Conservation (phyloP, 2,113 vertebrate species). For the Callocephalon fimbriatum region DNA sequence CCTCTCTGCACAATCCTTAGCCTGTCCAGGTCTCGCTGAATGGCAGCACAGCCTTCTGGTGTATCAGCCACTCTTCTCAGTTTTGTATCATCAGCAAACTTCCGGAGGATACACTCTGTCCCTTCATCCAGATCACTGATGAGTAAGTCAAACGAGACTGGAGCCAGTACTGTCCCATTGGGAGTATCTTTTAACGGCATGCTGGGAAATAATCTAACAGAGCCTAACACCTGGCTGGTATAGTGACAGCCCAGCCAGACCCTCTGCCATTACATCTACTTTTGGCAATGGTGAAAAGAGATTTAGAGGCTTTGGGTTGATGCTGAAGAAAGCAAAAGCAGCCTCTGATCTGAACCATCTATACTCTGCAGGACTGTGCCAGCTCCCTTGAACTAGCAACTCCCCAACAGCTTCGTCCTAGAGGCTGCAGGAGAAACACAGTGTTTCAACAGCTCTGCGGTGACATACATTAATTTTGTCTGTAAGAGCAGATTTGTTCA, state of each 20-base stretch:
- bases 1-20: background rate
- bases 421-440: background rate
- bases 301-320: accelerated
- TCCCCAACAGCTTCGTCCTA: background rate
- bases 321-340: background rate
- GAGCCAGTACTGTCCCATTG: background rate
- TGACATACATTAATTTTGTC: accelerated
- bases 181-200: background rate
- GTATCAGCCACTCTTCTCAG: background rate
- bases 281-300: background rate
- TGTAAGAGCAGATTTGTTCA: background rate
- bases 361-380: accelerated
- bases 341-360: background rate
- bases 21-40: background rate
- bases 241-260: background rate
- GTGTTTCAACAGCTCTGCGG: accelerated
- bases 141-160: background rate
- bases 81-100: background rate
- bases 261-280: background rate
- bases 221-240: background rate
- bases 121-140: background rate
- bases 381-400: background rate
- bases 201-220: background rate
- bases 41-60: background rate
- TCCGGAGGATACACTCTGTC: background rate